Conservation (phyloP, 2,888 invertebrate genomes). For the Sarcophaga rosellei region DNA sequence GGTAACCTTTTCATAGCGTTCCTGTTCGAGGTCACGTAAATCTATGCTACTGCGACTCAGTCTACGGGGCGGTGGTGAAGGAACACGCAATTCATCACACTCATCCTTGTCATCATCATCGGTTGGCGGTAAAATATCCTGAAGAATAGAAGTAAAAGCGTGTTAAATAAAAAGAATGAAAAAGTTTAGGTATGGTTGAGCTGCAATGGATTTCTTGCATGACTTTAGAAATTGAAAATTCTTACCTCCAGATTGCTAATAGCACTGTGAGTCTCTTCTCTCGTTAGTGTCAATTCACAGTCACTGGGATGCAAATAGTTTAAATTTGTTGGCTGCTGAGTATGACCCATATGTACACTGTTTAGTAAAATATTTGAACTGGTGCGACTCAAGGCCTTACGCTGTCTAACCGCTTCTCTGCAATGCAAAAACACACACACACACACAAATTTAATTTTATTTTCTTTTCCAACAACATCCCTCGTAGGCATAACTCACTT, state of each 20-base stretch:
- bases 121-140: conserved; percentile 79
- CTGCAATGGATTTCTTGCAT: conserved; percentile 33
- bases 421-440: not conserved
- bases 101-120: conserved; percentile 79
- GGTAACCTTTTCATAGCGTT: conserved; percentile 81
- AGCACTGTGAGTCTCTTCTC: conserved; percentile 81
- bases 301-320: conserved; percentile 85
- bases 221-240: conserved; percentile 29
- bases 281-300: conserved; percentile 82
- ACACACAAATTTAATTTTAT: not conserved
- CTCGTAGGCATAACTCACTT: conserved; percentile 76
- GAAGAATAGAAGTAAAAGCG: conserved; percentile 5
- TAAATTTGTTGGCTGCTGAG: conserved; percentile 87
- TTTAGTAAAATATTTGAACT: conserved; percentile 92
- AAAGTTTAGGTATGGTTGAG: not conserved
- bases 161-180: not conserved
- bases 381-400: conserved; percentile 91
- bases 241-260: conserved; percentile 81
- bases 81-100: conserved; percentile 81
- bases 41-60: conserved; percentile 82
- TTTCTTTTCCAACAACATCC: not conserved
- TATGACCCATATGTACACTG: conserved; percentile 91
- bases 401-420: conserved; percentile 90
- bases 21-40: conserved; percentile 81
- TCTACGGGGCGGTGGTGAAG: conserved; percentile 81